Conservation (phyloP, 1,140 invertebrate genomes). For the Holcopasites calliopsidis region DNA sequence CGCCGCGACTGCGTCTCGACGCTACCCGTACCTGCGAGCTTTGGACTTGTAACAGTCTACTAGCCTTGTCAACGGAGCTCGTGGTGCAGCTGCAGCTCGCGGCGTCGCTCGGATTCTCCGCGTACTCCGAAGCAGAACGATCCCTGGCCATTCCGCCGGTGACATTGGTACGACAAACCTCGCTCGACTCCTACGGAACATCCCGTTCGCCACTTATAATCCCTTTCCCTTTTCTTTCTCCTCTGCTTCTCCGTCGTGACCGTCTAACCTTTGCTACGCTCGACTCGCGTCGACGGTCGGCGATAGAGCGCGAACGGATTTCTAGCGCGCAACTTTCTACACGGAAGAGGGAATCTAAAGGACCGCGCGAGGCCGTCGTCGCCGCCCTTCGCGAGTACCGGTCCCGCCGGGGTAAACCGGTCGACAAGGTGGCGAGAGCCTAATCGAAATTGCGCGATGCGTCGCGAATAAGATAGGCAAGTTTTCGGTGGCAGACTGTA, state of each 20-base stretch:
- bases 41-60: conserved; percentile 5
- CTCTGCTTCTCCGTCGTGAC: too few relatives aligned
- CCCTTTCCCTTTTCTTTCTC: too few relatives aligned
- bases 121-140: conserved; percentile 71
- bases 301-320: neutral
- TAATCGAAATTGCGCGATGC: too few relatives aligned
- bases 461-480: too few relatives aligned
- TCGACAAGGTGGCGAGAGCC: too few relatives aligned
- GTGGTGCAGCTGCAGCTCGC: conserved; percentile 74
- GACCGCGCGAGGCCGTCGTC: neutral
- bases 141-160: conserved; percentile 71
- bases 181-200: conserved; percentile 57
- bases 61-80: conserved; percentile 73
- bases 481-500: too few relatives aligned
- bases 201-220: neutral
- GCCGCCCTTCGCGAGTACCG: too few relatives aligned
- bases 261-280: neutral
- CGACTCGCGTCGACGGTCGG: too few relatives aligned
- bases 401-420: too few relatives aligned
- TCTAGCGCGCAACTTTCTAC: conserved; percentile 10
- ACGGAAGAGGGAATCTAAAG: conserved; percentile 11
- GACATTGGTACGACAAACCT: conserved; percentile 64
- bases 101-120: conserved; percentile 74
- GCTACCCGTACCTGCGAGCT: too few relatives aligned
- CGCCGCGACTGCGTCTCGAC: too few relatives aligned